Conservation (phyloP, 2,113 vertebrate genomes). For the human region DNA sequence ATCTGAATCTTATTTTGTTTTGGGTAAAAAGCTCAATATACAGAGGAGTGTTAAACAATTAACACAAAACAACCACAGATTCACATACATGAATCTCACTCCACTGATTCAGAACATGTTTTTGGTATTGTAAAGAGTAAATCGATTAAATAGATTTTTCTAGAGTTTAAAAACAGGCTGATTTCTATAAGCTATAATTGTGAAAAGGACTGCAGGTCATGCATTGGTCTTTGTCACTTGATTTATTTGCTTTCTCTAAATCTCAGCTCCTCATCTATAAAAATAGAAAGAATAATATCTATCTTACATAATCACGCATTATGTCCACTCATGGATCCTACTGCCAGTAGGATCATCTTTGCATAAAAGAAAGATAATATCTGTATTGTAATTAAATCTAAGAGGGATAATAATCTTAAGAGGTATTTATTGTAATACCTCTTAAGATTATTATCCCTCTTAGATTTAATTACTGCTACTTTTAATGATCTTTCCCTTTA, state of each 20-base stretch:
- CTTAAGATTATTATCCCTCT: too few species aligned
- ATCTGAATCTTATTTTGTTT: conserved; percentile 7
- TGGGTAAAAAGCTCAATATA: not conserved
- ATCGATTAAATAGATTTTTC: not conserved
- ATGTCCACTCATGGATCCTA: not conserved
- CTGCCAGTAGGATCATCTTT: not conserved
- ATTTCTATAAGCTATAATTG: not conserved
- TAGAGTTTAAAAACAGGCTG: not conserved
- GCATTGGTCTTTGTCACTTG: not conserved
- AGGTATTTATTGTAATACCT: not conserved
- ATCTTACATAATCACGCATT: not conserved
- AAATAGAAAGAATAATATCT: not conserved
- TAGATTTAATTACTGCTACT: too few species aligned
- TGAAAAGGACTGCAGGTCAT: not conserved
- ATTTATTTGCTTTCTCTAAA: not conserved
- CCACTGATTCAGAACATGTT: conserved; percentile 9
- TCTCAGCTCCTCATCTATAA: not conserved
- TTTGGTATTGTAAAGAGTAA: not conserved
- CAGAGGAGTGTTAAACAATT: not conserved
- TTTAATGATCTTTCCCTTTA: not conserved
- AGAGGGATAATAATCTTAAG: not conserved
- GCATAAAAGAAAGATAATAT: not conserved
- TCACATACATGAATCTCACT: not conserved
- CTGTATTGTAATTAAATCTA: not conserved
- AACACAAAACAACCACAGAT: not conserved